Evolutionary conservation across 1,140 invertebrate species (phyloP).

Genomic region (Scaptomyza pallida): DNA sequence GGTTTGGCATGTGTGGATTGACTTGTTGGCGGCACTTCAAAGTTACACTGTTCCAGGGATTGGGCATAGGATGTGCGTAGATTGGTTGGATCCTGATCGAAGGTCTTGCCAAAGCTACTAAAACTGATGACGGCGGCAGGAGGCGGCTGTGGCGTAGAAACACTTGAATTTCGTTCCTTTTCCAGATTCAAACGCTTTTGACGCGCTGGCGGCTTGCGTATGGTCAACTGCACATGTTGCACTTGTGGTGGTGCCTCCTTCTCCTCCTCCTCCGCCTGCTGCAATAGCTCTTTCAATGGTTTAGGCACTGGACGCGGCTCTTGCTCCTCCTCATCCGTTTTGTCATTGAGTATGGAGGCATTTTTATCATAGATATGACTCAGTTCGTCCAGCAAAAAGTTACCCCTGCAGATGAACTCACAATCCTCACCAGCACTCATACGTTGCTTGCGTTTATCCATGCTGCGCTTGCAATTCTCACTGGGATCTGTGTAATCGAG

Average conservation of each 20-base stretch:
- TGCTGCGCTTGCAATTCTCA: constrained; percentile 46
- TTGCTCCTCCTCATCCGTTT: constrained; percentile 33
- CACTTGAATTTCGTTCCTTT: neutral
- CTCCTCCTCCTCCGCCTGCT: neutral
- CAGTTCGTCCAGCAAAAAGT: constrained; percentile 81
- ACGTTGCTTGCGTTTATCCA: constrained; percentile 50
- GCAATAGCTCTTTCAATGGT: neutral
- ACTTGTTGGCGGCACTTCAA: constrained; percentile 45
- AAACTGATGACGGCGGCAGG: constrained; percentile 38
- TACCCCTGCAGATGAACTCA: constrained; percentile 75
- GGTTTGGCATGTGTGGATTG: constrained; percentile 1
- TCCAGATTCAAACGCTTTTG: constrained; percentile 37
- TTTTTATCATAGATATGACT: constrained; percentile 85
- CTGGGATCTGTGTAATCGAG: constrained; percentile 64
- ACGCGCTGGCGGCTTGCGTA: constrained; percentile 63
- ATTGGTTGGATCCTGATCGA: constrained; percentile 82
- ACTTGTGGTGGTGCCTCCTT: constrained; percentile 26
- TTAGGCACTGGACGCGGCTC: neutral
- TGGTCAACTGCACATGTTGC: constrained; percentile 74
- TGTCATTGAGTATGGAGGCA: constrained; percentile 85
- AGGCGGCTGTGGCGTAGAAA: neutral
- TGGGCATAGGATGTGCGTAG: constrained; percentile 76
- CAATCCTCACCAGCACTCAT: constrained; percentile 48
- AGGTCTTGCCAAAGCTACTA: constrained; percentile 69
- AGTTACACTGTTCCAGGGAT: constrained; percentile 77